Percentiles rank a stretch among this genome's conserved stretches.
Evolutionary conservation across 1,140 invertebrate species (phyloP).

Genomic region (Diabrotica undecimpunctata): DNA sequence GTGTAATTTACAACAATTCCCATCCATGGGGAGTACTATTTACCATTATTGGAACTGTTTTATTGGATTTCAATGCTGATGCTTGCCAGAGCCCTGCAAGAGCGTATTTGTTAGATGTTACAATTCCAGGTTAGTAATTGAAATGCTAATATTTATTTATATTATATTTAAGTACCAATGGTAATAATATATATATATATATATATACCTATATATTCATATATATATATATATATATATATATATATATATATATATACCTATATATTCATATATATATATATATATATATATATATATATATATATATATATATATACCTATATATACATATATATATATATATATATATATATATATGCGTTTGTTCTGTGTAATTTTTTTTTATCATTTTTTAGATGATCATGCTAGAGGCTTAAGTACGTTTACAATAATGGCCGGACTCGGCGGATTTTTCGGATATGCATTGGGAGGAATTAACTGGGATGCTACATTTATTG

Average conservation of each 20-base stretch:
- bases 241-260: too few relatives aligned
- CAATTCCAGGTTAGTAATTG: conserved; percentile 70
- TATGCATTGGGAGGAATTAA: conserved; percentile 90
- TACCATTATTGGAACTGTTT: conserved; percentile 87
- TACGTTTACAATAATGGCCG: conserved; percentile 95
- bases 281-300: too few relatives aligned
- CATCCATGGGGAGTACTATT: conserved; percentile 89
- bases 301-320: too few relatives aligned
- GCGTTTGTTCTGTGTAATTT: too few relatives aligned
- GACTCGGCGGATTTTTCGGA: conserved; percentile 88
- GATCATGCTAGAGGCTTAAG: conserved; percentile 90
- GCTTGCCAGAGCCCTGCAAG: conserved; percentile 91
- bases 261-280: too few relatives aligned
- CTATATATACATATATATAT: too few relatives aligned
- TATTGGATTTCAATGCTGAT: conserved; percentile 94
- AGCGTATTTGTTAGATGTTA: conserved; percentile 90
- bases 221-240: too few relatives aligned
- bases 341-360: too few relatives aligned
- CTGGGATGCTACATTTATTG: conserved; percentile 83
- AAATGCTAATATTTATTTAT: too few relatives aligned
- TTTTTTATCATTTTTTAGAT: too few relatives aligned
- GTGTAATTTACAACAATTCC: conserved; percentile 39
- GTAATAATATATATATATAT: not conserved
- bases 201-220: too few relatives aligned
- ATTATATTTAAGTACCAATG: too few relatives aligned